These are phyloP conservation scores for Calycopis cecrops DNA, from an alignment of 1,140 invertebrate species.

Conservation along the genomic window DNA sequence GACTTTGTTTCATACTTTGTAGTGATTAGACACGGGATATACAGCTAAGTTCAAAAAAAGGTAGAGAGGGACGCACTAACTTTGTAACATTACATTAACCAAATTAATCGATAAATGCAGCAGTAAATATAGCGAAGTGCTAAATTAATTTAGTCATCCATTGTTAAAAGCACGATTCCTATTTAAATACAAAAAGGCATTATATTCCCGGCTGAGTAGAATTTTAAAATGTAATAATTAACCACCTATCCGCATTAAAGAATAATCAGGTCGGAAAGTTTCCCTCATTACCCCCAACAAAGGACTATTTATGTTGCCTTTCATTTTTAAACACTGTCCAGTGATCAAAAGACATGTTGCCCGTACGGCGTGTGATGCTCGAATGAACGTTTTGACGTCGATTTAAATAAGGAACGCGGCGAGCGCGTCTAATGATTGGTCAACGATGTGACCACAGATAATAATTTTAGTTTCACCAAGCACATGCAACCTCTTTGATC, in stretches of 20 bases:
- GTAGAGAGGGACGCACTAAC: too few relatives aligned
- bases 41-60: too few relatives aligned
- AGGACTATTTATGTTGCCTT: conserved; percentile 22
- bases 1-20: too few relatives aligned
- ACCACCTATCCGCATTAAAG: conserved; percentile 14
- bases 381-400: conserved; percentile 34
- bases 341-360: conserved; percentile 38
- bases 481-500: conserved; percentile 34
- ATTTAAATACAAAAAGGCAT: too few relatives aligned
- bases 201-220: too few relatives aligned
- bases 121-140: too few relatives aligned
- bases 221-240: conserved; percentile 1
- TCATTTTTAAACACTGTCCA: conserved; percentile 29
- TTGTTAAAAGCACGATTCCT: too few relatives aligned
- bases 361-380: conserved; percentile 29
- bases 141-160: too few relatives aligned
- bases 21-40: too few relatives aligned
- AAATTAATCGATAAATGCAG: too few relatives aligned
- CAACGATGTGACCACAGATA: conserved; percentile 34
- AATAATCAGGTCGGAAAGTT: conserved; percentile 37
- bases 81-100: too few relatives aligned
- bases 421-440: conserved; percentile 38
- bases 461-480: conserved; percentile 29
- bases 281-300: conserved; percentile 23
- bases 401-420: conserved; percentile 40